A percentile compares a stretch with the other conserved stretches of the same genome.
These are phyloP conservation scores for Poecile montanus DNA, from an alignment of 2,797 vertebrate genomes.

Conservation along the genomic window DNA sequence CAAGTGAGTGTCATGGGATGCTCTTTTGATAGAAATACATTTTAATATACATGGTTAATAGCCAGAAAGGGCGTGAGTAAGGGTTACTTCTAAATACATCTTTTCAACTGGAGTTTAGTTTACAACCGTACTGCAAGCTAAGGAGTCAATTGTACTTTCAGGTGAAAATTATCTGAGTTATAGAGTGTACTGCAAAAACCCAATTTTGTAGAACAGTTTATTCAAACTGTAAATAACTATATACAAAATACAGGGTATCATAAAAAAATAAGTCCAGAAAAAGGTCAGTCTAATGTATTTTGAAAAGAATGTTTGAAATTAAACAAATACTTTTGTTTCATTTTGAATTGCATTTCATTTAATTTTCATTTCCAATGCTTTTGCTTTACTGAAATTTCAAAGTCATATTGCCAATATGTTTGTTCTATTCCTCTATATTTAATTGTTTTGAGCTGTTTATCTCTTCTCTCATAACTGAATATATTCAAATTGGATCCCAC, in stretches of 20 bases:
- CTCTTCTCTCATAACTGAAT: neutral
- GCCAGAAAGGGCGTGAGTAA: neutral
- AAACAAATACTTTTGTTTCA: neutral
- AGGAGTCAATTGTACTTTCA: neutral
- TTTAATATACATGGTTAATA: neutral
- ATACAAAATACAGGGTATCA: neutral
- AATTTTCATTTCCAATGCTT: neutral
- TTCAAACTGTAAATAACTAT: neutral
- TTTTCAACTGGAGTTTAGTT: neutral
- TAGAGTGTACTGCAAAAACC: neutral
- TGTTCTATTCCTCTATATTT: neutral
- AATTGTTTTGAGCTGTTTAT: neutral
- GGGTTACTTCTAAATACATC: neutral
- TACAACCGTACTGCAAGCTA: neutral
- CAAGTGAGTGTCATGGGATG: constrained; percentile 80
- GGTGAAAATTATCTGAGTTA: neutral
- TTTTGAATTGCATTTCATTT: neutral
- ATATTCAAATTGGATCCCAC: neutral
- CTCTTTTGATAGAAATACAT: neutral
- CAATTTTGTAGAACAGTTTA: neutral
- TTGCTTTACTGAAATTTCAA: neutral
- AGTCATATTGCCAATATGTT: neutral
- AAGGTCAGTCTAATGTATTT: neutral
- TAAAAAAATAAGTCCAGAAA: neutral
- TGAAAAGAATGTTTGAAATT: neutral